A percentile compares a stretch with the other conserved stretches of the same genome.
Conservation (phyloP, 2,888 invertebrate genomes). For the Steinernema scapterisci region DNA sequence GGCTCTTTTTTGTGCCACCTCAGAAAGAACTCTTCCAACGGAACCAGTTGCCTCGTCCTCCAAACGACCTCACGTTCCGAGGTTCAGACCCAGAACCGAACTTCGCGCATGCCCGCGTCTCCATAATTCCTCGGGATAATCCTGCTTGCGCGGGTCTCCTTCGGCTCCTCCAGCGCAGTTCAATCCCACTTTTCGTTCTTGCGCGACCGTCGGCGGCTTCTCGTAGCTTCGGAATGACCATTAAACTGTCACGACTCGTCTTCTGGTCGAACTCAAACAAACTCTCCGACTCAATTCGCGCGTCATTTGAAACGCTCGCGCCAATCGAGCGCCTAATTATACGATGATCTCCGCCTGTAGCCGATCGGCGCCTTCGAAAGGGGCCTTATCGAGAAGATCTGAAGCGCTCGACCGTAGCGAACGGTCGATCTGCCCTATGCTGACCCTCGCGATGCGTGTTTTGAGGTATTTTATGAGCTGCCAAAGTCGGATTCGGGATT, state of each 20-base stretch:
- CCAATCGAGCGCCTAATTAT: conserved; percentile 19
- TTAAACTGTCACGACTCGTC: conserved; percentile 10
- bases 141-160: neutral
- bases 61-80: no score
- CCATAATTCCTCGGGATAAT: no score
- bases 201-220: neutral
- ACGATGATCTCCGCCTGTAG: conserved; percentile 1
- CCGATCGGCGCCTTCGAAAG: neutral
- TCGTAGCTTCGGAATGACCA: neutral
- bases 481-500: no score
- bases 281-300: conserved; percentile 6
- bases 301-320: conserved; percentile 19
- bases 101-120: no score
- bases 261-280: conserved; percentile 6
- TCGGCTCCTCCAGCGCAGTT: neutral
- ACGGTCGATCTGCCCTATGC: neutral
- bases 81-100: no score
- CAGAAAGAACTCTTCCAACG: no score
- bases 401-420: neutral
- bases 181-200: neutral
- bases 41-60: no score
- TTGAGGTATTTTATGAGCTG: no score
- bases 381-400: neutral
- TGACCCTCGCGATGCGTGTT: no score
- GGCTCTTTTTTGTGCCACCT: no score